Evolutionary conservation across 2,113 vertebrate species (phyloP), one percentile per base, ranked within the genome.

Genomic region (Cebus imitator): DNA sequence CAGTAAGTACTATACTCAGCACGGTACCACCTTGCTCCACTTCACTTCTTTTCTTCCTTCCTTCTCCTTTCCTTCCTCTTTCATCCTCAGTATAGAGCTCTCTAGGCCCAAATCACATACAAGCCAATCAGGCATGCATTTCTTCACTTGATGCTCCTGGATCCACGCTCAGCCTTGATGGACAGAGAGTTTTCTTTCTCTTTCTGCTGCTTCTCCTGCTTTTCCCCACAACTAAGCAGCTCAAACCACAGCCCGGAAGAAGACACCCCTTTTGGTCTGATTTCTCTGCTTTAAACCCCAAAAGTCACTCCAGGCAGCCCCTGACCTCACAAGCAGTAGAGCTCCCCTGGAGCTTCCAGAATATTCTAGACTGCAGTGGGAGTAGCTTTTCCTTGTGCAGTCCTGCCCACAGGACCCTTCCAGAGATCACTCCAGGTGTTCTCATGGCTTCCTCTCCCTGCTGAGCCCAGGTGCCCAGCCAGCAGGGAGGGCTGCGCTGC

Each of bases 11-110:
- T 64, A 64, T 30, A 61, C 64, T 43, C 6, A 25, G 55, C 79
- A 14, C 1, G 0, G 21, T 8, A 40, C 57, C 45, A 30, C 45
- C 13, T 9, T 0, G 1, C 30, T 21, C 37, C n/a, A 5, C 17
- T 61, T 43, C 20, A 18, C 35, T 3, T 66, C 50, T 40, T 43
- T n/a, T 13, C 90, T 57, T 12, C 14, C 64, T 45, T 35, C 35
- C 27, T 45, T 18, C 27, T 12, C 6, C 55, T 70, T 87, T 11
- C 45, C 25, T 64, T 55, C 43, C 64, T 45, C 43, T 61, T 79
- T 52, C 45, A 6, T 72, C 32, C 27, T n/a, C 32, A 80, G 72
- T 5, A 3, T 4, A 5, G 27, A 8, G 50, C 64, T 64, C 32
- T 43, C 72, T 57, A 21, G 25, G 21, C 16, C 64, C 32, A 66